Conservation (phyloP, 2,888 invertebrate species). For the Myopa tessellatipennis region DNA sequence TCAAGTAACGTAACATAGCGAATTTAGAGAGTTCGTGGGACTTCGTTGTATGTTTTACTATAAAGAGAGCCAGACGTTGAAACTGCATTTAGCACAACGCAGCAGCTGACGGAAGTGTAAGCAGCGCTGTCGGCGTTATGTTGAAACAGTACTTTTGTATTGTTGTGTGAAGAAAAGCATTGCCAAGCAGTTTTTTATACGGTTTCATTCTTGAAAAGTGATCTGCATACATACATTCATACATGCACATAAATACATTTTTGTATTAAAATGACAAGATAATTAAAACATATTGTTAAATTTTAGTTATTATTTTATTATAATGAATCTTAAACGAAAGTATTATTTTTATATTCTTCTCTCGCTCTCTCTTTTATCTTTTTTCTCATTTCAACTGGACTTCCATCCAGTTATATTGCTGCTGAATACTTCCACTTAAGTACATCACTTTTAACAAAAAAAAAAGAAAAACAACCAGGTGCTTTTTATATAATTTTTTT, state of each 20-base stretch:
- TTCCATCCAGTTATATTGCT: slow-evolving; percentile 14
- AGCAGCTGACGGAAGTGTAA: slow-evolving; percentile 2
- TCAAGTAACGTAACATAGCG: too few species aligned
- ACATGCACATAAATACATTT: not conserved
- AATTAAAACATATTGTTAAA: too few species aligned
- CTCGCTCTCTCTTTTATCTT: not conserved
- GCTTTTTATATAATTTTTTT: slow-evolving; percentile 14
- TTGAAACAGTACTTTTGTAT: not conserved
- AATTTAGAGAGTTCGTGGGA: too few species aligned
- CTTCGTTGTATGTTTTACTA: too few species aligned
- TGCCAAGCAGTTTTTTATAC: slow-evolving; percentile 20
- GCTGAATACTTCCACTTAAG: slow-evolving; percentile 1
- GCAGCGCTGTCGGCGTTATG: not conserved
- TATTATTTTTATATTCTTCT: not conserved
- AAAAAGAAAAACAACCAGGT: slow-evolving; percentile 14
- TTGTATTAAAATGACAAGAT: not conserved
- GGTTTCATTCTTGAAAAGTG: not conserved
- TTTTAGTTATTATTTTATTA: too few species aligned
- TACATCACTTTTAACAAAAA: not conserved
- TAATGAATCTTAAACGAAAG: not conserved
- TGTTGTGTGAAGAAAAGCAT: not conserved
- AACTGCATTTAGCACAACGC: slow-evolving; percentile 25
- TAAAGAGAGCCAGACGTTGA: not conserved
- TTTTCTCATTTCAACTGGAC: not conserved
- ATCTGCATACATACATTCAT: not conserved